Conservation (phyloP, 2,113 vertebrate species). For the Alethe castanea region DNA sequence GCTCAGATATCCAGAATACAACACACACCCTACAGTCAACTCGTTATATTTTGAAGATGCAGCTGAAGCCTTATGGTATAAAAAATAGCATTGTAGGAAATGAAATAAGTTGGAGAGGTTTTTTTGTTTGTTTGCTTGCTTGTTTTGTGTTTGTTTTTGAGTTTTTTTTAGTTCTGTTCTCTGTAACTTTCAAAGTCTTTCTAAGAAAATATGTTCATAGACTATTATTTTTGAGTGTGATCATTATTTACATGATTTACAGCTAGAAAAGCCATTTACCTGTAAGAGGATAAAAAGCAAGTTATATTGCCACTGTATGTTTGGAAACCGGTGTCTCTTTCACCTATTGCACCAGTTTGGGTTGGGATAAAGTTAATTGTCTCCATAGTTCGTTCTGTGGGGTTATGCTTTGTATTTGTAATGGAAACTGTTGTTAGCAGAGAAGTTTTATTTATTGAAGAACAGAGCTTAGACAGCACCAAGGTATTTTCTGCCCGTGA, state of each 20-base stretch:
- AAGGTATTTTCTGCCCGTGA: fast-evolving
- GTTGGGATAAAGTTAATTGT: background rate
- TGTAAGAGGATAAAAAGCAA: background rate
- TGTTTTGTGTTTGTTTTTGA: background rate
- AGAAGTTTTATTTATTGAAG: background rate
- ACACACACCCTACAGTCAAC: background rate
- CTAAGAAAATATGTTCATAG: background rate
- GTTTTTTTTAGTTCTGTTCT: background rate
- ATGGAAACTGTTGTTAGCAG: background rate
- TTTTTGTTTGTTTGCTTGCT: too few relatives aligned
- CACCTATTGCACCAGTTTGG: background rate
- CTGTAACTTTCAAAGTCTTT: background rate
- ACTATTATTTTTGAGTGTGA: background rate
- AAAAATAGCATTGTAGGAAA: background rate
- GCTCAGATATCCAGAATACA: background rate
- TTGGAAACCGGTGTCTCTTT: background rate
- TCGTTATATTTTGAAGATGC: background rate
- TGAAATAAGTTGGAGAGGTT: background rate
- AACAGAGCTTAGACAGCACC: background rate
- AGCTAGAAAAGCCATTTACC: fast-evolving
- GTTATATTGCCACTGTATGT: fast-evolving
- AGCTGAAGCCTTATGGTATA: background rate
- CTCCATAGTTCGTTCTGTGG: background rate
- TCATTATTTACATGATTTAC: background rate
- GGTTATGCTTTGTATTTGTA: background rate